A percentile compares a stretch with the other conserved stretches of the same genome.
phyloP scores from a whole-genome alignment of 2,113 vertebrate species.

The Caranx melampygus region DNA sequence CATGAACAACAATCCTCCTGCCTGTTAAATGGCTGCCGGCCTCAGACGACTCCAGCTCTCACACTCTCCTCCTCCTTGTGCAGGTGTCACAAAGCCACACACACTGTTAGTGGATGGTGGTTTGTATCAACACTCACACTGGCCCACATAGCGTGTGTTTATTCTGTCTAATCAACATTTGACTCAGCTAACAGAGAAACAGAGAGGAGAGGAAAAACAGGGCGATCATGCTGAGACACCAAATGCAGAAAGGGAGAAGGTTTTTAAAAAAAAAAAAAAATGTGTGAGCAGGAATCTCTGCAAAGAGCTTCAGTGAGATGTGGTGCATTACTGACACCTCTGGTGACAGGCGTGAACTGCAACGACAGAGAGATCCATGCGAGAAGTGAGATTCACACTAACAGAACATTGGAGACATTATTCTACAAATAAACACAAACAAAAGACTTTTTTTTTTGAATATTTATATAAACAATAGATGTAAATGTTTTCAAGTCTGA shows the following conservation, averaged over 20 bases:
- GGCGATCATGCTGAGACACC: constrained; percentile 37
- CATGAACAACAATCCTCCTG: constrained; percentile 26
- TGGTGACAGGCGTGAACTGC: not conserved
- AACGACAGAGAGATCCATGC: not conserved
- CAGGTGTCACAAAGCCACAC: constrained; percentile 10
- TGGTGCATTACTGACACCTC: constrained; percentile 53
- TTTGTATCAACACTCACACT: not conserved
- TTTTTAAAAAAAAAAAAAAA: constrained; percentile 24
- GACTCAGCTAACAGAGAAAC: constrained; percentile 26
- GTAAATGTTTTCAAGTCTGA: too few relatives aligned
- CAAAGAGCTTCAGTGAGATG: not conserved
- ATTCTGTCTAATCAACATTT: constrained; percentile 13
- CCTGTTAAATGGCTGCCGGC: constrained; percentile 13
- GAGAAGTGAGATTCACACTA: not conserved
- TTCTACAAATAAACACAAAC: too few relatives aligned
- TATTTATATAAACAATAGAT: too few relatives aligned
- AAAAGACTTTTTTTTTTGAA: too few relatives aligned
- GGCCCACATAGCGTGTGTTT: not conserved
- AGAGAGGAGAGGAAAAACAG: constrained; percentile 11
- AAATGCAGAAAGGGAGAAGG: constrained; percentile 21
- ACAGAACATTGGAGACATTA: too few relatives aligned
- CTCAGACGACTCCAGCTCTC: constrained; percentile 15
- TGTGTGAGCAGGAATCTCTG: constrained; percentile 15
- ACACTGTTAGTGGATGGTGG: not conserved
- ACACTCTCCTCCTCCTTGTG: not conserved